phyloP scores from a whole-genome alignment of 2,888 invertebrate genomes.

The Polyommatus icarus region DNA sequence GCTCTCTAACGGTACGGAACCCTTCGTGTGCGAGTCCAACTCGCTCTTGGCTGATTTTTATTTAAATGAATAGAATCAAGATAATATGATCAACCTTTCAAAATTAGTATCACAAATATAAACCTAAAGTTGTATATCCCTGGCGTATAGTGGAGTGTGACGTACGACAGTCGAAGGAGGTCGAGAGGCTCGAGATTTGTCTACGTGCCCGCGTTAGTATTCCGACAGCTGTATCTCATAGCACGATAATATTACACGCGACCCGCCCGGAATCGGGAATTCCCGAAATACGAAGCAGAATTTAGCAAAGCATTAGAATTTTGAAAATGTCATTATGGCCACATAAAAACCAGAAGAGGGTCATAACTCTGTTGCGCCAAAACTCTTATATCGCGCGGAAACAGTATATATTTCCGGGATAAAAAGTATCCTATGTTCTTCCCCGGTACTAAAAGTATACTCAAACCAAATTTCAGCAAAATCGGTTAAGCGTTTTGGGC shows the following conservation, averaged over 20 bases:
- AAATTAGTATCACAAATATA: background rate
- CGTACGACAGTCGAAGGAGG: constrained; percentile 25
- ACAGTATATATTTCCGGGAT: no score
- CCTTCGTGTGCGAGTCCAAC: no score
- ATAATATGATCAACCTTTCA: background rate
- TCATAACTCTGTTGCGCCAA: no score
- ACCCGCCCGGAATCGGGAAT: background rate
- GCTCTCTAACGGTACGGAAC: no score
- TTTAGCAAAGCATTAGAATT: background rate
- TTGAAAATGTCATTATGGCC: background rate
- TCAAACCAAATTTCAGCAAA: no score
- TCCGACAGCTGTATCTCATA: constrained; percentile 27
- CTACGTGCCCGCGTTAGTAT: constrained; percentile 28
- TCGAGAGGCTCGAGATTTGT: constrained; percentile 29
- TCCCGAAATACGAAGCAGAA: background rate
- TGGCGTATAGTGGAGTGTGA: constrained; percentile 14
- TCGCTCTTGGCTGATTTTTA: no score
- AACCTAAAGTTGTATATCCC: background rate
- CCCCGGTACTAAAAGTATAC: no score
- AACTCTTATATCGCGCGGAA: no score
- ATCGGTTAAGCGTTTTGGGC: no score
- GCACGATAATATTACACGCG: constrained; percentile 23
- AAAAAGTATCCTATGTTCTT: no score
- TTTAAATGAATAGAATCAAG: no score
- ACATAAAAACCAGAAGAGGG: no score